A percentile compares a stretch with the other conserved stretches of the same genome.
Evolutionary conservation across 2,797 vertebrate genomes (phyloP).

Genomic region (Silurus lanzhouensis): DNA sequence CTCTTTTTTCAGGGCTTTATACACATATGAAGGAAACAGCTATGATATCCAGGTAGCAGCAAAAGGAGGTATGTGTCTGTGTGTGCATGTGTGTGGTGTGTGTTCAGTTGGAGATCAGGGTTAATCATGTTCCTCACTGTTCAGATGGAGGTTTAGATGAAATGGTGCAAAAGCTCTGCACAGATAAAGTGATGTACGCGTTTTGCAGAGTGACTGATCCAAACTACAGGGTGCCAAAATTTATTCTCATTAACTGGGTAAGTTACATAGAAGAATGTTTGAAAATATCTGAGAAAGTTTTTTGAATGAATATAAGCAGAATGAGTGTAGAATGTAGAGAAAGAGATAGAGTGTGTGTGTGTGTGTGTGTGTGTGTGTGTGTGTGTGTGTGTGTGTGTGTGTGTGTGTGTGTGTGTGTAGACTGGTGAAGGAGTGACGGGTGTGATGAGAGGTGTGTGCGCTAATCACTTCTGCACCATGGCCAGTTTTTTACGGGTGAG

Average conservation of each 20-base stretch:
- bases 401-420: slow-evolving; percentile 62
- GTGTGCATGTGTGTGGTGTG: slow-evolving; percentile 16
- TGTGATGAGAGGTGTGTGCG: slow-evolving; percentile 82
- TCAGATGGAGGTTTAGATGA: slow-evolving; percentile 88
- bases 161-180: slow-evolving; percentile 89
- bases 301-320: too few species aligned
- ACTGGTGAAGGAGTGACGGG: slow-evolving; percentile 90
- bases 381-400: too few species aligned
- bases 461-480: slow-evolving; percentile 86
- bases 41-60: slow-evolving; percentile 84
- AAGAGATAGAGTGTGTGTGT: too few species aligned
- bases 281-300: too few species aligned
- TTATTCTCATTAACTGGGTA: slow-evolving; percentile 94
- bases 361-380: not conserved
- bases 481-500: slow-evolving; percentile 83
- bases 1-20: slow-evolving; percentile 79
- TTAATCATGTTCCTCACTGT: slow-evolving; percentile 13
- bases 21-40: slow-evolving; percentile 91
- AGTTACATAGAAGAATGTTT: slow-evolving; percentile 40
- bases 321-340: too few species aligned
- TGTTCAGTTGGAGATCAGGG: not conserved
- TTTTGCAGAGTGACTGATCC: slow-evolving; percentile 89
- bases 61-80: slow-evolving; percentile 80
- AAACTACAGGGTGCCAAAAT: slow-evolving; percentile 89
- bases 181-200: slow-evolving; percentile 93